phyloP scores from a whole-genome alignment of 2,888 invertebrate genomes.

The Andricus quercusramuli region DNA sequence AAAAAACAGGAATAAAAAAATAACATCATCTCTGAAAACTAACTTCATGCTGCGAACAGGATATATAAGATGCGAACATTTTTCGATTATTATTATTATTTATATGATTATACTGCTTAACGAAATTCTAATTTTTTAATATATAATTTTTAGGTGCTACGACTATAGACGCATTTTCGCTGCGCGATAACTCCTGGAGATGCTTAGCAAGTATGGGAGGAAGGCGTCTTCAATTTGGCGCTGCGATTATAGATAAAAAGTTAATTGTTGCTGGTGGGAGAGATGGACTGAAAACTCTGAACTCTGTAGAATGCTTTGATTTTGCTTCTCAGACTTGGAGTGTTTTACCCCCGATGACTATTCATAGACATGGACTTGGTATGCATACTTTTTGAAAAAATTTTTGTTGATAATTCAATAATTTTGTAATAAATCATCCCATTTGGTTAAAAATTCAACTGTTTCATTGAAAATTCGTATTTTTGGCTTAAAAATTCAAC shows the following conservation, averaged over 20 bases:
- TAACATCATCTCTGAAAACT: no score
- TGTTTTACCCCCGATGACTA: constrained; percentile 92
- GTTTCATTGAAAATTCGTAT: no score
- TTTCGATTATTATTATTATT: no score
- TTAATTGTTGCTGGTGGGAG: constrained; percentile 94
- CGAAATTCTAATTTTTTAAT: not conserved
- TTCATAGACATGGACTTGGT: constrained; percentile 90
- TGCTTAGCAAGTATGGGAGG: constrained; percentile 89
- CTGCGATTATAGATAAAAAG: constrained; percentile 90
- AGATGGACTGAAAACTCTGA: constrained; percentile 96
- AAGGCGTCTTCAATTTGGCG: constrained; percentile 93
- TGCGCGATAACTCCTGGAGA: constrained; percentile 89
- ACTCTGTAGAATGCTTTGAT: constrained; percentile 94
- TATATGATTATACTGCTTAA: not conserved
- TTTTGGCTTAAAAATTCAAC: no score
- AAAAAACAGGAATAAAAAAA: no score
- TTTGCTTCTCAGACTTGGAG: constrained; percentile 90
- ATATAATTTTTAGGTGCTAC: constrained; percentile 84
- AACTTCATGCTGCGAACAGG: no score
- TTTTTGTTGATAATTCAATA: no score
- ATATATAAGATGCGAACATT: no score
- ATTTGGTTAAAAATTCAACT: no score
- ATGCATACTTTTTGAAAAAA: not conserved
- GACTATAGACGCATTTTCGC: constrained; percentile 93
- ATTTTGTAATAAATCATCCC: no score